Percentiles rank a stretch among this genome's conserved stretches.
These are phyloP conservation scores for Apostichopus leukothele DNA, from an alignment of 53 echinoderm and acorn worm genomes.

Conservation along the genomic window DNA sequence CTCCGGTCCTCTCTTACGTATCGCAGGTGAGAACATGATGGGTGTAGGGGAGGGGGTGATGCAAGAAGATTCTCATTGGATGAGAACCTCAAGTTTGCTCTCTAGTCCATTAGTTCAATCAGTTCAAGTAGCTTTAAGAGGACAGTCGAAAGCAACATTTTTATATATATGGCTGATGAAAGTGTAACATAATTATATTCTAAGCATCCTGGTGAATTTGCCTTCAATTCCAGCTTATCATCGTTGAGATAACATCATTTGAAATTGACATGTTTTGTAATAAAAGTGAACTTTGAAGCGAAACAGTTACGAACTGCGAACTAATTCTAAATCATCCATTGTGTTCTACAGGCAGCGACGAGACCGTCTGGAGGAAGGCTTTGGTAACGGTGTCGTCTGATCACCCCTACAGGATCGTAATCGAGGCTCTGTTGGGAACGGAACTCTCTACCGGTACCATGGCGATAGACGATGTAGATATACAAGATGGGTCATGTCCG, in stretches of 20 bases:
- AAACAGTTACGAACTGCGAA: neutral
- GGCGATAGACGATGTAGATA: slow-evolving; percentile 78
- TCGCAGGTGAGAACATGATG: slow-evolving; percentile 2
- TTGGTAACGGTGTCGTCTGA: slow-evolving; percentile 51
- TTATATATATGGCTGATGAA: too few species aligned
- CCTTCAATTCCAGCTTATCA: too few species aligned
- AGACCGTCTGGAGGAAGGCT: slow-evolving; percentile 55
- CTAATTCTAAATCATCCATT: neutral
- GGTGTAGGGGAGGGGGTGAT: too few species aligned
- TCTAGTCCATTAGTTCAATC: too few species aligned
- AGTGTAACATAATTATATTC: too few species aligned
- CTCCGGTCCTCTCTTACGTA: neutral
- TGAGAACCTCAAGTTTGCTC: too few species aligned
- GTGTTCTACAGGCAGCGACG: slow-evolving; percentile 13
- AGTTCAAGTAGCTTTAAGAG: too few species aligned
- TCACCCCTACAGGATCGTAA: slow-evolving; percentile 67
- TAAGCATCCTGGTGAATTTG: too few species aligned
- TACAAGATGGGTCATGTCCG: slow-evolving; percentile 65
- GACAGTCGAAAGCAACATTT: too few species aligned
- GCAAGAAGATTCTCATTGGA: too few species aligned
- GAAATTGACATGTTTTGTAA: neutral
- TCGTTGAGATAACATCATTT: too few species aligned
- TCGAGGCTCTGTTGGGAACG: slow-evolving; percentile 70
- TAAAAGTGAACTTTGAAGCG: too few species aligned
- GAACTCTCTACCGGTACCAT: slow-evolving; percentile 57